A percentile compares a stretch with the other conserved stretches of the same genome.
Conservation (phyloP, 1,140 invertebrate genomes). For the Drosophila kepulauana region DNA sequence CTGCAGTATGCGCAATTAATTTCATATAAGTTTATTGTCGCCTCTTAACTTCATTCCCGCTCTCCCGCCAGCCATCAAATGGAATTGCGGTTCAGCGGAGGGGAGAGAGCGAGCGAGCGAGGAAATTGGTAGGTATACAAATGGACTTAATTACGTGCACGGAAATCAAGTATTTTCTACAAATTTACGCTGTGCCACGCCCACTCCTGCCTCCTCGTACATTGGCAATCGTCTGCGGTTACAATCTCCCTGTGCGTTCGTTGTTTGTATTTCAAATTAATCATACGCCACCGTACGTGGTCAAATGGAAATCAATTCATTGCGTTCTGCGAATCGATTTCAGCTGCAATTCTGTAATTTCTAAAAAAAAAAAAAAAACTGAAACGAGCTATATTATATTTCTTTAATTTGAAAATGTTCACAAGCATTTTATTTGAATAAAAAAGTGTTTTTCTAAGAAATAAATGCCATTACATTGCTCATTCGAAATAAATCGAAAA, state of each 20-base stretch:
- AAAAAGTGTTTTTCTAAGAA: not conserved
- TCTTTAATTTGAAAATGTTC: not conserved
- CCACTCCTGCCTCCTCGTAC: constrained; percentile 12
- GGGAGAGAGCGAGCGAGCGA: not conserved
- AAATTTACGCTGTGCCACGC: constrained; percentile 72
- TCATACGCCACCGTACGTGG: constrained; percentile 68
- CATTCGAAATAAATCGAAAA: too few species aligned
- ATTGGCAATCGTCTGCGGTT: constrained; percentile 58
- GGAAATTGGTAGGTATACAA: constrained; percentile 59
- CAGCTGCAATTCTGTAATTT: constrained; percentile 14
- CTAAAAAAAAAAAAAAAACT: constrained; percentile 6
- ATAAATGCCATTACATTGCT: too few species aligned
- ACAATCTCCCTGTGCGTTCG: constrained; percentile 47
- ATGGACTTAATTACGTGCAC: constrained; percentile 82
- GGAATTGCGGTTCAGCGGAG: constrained; percentile 53
- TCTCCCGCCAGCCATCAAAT: constrained; percentile 35
- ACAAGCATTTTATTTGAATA: not conserved
- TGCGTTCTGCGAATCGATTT: constrained; percentile 52
- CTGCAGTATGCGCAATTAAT: constrained; percentile 79
- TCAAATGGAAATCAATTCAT: constrained; percentile 50
- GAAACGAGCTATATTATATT: not conserved
- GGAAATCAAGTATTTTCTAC: constrained; percentile 82
- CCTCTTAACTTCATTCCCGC: constrained; percentile 60
- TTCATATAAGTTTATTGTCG: constrained; percentile 83
- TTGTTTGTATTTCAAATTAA: constrained; percentile 83